Conservation (phyloP, 2,797 vertebrate genomes). For the Muraenolepis orangiensis region DNA sequence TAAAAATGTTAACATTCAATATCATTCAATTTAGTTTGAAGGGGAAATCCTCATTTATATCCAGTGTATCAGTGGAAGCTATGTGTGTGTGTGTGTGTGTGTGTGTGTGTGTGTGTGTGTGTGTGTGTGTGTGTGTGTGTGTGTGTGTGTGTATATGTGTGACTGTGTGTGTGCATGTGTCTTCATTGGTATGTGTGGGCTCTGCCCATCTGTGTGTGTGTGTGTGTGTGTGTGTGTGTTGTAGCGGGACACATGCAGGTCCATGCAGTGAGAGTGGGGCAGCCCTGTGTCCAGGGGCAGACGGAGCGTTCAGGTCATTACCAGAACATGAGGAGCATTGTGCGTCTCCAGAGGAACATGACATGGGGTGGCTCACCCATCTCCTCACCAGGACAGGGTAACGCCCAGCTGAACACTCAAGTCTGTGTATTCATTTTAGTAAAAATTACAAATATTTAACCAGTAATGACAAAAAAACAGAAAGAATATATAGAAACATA, state of each 20-base stretch:
- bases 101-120: background rate
- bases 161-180: background rate
- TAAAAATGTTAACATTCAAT: no score
- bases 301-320: constrained; percentile 47
- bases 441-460: background rate
- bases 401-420: background rate
- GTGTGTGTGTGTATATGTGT: background rate
- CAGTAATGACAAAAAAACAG: background rate
- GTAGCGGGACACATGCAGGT: constrained; percentile 15
- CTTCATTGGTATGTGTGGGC: background rate
- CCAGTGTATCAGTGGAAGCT: background rate
- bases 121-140: background rate
- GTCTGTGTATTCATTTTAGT: background rate
- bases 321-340: constrained; percentile 51
- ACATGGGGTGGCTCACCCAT: constrained; percentile 53
- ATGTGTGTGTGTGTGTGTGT: background rate
- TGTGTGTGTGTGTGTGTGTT: constrained; percentile 10
- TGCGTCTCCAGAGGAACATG: constrained; percentile 38
- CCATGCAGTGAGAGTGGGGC: constrained; percentile 4
- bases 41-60: background rate
- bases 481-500: no score
- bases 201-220: constrained; percentile 2
- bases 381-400: constrained; percentile 7
- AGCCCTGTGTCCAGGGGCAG: constrained; percentile 21
- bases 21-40: background rate